Percentiles rank a stretch among this genome's conserved stretches.
Conservation (phyloP, 2,113 vertebrate species). For the Ochotona princeps region DNA sequence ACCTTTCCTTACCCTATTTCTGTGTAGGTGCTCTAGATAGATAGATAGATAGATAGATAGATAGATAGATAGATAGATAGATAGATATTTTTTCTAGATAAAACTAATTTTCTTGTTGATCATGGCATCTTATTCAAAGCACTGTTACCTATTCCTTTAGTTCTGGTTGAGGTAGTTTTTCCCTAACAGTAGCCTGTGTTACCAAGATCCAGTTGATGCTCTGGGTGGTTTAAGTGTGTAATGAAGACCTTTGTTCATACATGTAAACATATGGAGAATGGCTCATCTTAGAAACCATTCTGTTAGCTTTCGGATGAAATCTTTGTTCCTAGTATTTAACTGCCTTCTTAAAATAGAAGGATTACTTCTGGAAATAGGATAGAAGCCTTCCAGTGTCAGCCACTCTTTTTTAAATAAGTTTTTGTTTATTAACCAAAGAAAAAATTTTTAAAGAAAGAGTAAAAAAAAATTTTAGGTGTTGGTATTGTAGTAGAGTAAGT, state of each 20-base stretch:
- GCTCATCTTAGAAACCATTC: neutral
- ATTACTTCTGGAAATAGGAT: neutral
- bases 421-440: neutral
- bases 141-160: neutral
- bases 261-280: neutral
- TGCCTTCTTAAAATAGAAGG: neutral
- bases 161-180: neutral
- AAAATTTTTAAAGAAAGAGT: neutral
- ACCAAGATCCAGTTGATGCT: neutral
- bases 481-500: too few species aligned
- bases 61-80: too few species aligned
- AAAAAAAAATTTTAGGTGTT: too few species aligned
- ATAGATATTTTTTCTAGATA: neutral
- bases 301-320: neutral
- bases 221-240: fast-evolving
- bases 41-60: too few species aligned
- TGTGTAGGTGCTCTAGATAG: neutral
- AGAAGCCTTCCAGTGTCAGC: neutral
- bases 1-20: neutral
- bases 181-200: neutral
- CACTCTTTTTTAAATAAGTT: neutral
- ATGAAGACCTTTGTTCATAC: neutral
- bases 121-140: neutral
- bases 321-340: conserved; percentile 17
- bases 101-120: neutral